Evolutionary conservation across 2,797 vertebrate genomes (phyloP).

Genomic region (Anabas testudineus): DNA sequence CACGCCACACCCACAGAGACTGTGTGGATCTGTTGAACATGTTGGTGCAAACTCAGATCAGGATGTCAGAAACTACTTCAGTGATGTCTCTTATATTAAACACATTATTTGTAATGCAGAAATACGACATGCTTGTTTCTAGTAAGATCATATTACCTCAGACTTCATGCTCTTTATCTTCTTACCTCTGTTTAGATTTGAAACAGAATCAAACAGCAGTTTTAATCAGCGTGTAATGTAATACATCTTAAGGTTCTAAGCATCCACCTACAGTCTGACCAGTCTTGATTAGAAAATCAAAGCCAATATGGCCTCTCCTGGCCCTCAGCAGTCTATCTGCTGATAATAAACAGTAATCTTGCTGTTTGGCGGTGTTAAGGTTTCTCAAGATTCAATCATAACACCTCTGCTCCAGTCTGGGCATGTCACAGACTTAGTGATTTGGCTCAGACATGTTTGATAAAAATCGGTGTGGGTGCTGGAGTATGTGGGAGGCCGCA

Average conservation of each 20-base stretch:
- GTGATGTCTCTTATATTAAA: background rate
- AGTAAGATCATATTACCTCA: background rate
- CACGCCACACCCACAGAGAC: slow-evolving; percentile 42
- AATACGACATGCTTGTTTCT: background rate
- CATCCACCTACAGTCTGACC: slow-evolving; percentile 20
- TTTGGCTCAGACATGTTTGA: slow-evolving; percentile 53
- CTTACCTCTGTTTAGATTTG: slow-evolving; percentile 10
- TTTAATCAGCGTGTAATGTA: slow-evolving; percentile 15
- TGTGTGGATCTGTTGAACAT: slow-evolving; percentile 12
- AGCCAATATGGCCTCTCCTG: slow-evolving; percentile 22
- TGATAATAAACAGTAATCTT: slow-evolving; percentile 36
- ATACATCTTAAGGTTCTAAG: slow-evolving; percentile 15
- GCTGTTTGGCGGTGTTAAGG: slow-evolving; percentile 10
- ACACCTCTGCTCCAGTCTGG: slow-evolving; percentile 55
- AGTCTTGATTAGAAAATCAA: slow-evolving; percentile 20
- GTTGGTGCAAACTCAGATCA: slow-evolving; percentile 39
- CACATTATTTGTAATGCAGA: background rate
- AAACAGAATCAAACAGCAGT: slow-evolving; percentile 1
- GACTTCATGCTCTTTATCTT: background rate
- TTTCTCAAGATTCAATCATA: slow-evolving; percentile 33
- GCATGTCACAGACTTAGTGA: slow-evolving; percentile 41
- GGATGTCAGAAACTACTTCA: slow-evolving; percentile 10
- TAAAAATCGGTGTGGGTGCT: slow-evolving; percentile 35
- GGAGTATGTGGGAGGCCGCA: slow-evolving; percentile 45
- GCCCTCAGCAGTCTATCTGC: slow-evolving; percentile 17